A percentile compares a stretch with the other conserved stretches of the same genome.
These are phyloP conservation scores for Spongia lamella DNA, from an alignment of 37 sponge, comb jelly and placozoan genomes.

Conservation along the genomic window DNA sequence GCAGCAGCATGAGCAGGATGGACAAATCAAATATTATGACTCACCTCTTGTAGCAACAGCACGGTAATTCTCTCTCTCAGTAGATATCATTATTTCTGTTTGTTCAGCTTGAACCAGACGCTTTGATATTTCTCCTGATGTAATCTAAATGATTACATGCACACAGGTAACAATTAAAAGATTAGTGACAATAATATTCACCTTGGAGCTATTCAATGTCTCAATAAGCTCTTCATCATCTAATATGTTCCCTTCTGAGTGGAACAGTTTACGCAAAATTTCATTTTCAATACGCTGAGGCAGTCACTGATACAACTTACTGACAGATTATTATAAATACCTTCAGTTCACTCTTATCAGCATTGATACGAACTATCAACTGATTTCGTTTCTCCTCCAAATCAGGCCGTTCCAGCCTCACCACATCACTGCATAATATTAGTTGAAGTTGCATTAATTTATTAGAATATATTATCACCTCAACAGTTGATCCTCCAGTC, in stretches of 20 bases:
- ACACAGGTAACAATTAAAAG: too few relatives aligned
- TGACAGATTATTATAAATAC: conserved; percentile 12
- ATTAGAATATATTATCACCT: conserved; percentile 55
- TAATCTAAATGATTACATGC: conserved; percentile 58
- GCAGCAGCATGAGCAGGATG: neutral
- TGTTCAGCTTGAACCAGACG: conserved; percentile 91
- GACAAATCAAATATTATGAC: neutral
- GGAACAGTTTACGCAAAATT: conserved; percentile 90
- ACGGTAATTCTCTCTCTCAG: conserved; percentile 93
- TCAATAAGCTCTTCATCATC: conserved; percentile 96
- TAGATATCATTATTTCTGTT: conserved; percentile 89
- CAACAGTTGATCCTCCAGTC: conserved; percentile 98
- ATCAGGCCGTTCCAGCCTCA: conserved; percentile 93
- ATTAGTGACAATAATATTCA: conserved; percentile 19
- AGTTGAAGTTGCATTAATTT: too few relatives aligned
- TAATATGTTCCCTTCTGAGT: conserved; percentile 95
- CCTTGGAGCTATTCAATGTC: conserved; percentile 90
- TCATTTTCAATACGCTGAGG: conserved; percentile 88
- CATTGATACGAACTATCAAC: conserved; percentile 89
- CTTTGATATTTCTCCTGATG: conserved; percentile 83
- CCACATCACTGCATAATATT: conserved; percentile 80
- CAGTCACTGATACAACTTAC: neutral
- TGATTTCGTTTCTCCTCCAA: conserved; percentile 93
- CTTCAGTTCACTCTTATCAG: conserved; percentile 94
- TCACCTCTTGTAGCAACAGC: conserved; percentile 88